Percentiles rank a stretch among this genome's conserved stretches.
These are phyloP conservation scores for Andrena flavipes DNA, from an alignment of 2,888 invertebrate species.

Conservation along the genomic window DNA sequence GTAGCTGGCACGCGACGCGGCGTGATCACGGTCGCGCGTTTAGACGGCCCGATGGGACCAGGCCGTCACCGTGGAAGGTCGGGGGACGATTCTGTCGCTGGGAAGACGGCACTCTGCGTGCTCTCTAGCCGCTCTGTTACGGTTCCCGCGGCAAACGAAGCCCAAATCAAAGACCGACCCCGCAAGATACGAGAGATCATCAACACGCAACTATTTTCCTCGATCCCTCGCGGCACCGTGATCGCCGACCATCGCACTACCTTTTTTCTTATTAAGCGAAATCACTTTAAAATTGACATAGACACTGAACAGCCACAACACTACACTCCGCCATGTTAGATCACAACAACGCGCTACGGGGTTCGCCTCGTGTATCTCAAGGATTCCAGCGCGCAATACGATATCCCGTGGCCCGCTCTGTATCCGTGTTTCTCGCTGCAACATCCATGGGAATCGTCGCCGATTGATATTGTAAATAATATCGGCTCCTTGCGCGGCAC, in stretches of 20 bases:
- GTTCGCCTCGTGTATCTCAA: slow-evolving; percentile 85
- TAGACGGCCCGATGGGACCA: slow-evolving; percentile 5
- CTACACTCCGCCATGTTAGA: slow-evolving; percentile 89
- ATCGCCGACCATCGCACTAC: slow-evolving; percentile 68
- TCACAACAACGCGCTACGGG: slow-evolving; percentile 90
- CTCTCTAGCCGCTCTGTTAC: slow-evolving; percentile 69
- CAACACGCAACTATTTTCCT: slow-evolving; percentile 59
- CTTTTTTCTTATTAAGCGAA: slow-evolving; percentile 68
- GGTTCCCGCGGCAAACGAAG: slow-evolving; percentile 69
- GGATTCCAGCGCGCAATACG: slow-evolving; percentile 81
- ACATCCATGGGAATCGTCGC: neutral
- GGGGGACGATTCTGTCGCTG: slow-evolving; percentile 53
- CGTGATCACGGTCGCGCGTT: slow-evolving; percentile 16
- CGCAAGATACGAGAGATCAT: slow-evolving; percentile 47
- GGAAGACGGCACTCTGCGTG: slow-evolving; percentile 68
- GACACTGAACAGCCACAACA: slow-evolving; percentile 87
- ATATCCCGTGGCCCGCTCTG: slow-evolving; percentile 30
- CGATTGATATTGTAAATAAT: too few relatives aligned
- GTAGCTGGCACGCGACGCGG: slow-evolving; percentile 34
- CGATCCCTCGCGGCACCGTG: slow-evolving; percentile 56
- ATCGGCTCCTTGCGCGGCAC: too few relatives aligned
- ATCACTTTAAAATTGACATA: slow-evolving; percentile 85
- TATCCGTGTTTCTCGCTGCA: neutral
- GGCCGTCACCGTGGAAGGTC: slow-evolving; percentile 41
- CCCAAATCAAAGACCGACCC: slow-evolving; percentile 47